Evolutionary conservation across 2,888 invertebrate genomes (phyloP).

Genomic region (Heliconius ethilla): DNA sequence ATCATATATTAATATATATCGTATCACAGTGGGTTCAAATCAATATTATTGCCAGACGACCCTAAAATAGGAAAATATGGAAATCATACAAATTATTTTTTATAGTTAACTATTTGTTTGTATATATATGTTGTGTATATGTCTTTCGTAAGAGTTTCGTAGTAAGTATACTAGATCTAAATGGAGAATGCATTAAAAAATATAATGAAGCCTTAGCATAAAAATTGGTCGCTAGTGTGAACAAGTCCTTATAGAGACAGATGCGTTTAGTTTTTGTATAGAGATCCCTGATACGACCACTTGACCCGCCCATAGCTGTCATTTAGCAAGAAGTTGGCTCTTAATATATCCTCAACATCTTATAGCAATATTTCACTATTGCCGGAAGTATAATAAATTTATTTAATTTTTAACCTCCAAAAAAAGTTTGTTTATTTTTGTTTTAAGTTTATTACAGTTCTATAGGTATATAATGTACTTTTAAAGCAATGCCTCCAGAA

Average conservation of each 20-base stretch:
- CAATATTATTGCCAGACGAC: no score
- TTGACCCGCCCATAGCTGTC: constrained; percentile 42
- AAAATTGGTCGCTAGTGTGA: neutral
- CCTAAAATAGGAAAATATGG: no score
- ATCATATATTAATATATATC: no score
- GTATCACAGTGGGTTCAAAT: no score
- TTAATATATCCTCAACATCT: constrained; percentile 24
- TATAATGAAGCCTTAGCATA: neutral
- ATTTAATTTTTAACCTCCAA: neutral
- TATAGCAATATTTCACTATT: constrained; percentile 13
- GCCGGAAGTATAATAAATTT: constrained; percentile 19
- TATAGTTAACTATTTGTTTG: neutral
- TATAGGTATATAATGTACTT: neutral
- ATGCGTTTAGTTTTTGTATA: constrained; percentile 53
- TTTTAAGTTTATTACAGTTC: neutral
- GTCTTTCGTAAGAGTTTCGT: no score
- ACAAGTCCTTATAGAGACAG: constrained; percentile 49
- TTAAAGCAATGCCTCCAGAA: no score
- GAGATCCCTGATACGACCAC: constrained; percentile 47
- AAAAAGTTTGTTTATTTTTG: neutral
- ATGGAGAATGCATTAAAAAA: neutral
- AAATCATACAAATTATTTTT: neutral
- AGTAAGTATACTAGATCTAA: no score
- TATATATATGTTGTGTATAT: no score
- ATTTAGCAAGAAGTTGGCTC: constrained; percentile 25